A percentile compares a stretch with the other conserved stretches of the same genome.
Evolutionary conservation across 1,140 invertebrate species (phyloP).

Genomic region (Drosophila mayri): DNA sequence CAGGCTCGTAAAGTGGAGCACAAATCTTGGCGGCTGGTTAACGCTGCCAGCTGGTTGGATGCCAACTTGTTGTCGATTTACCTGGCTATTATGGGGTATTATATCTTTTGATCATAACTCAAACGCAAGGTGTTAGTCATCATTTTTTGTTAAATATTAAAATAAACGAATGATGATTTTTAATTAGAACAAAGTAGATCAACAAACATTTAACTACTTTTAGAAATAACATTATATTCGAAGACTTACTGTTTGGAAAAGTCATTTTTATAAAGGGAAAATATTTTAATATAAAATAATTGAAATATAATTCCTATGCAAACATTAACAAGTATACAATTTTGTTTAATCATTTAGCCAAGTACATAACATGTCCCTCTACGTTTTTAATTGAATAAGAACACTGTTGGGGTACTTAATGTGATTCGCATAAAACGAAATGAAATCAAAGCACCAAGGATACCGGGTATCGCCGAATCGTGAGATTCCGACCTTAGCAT

Average conservation of each 20-base stretch:
- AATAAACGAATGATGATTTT: neutral
- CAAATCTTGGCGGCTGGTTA: conserved; percentile 32
- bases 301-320: neutral
- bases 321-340: neutral
- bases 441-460: conserved; percentile 26
- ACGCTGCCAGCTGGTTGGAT: conserved; percentile 26
- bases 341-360: neutral
- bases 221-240: too few species aligned
- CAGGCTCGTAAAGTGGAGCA: conserved; percentile 14
- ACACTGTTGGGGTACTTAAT: conserved; percentile 8
- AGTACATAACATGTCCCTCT: neutral
- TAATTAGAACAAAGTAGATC: neutral
- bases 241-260: too few species aligned
- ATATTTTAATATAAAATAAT: neutral
- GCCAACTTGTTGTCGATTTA: conserved; percentile 21
- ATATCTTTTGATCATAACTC: too few species aligned
- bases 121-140: too few species aligned
- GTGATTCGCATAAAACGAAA: conserved; percentile 6
- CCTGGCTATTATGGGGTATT: neutral
- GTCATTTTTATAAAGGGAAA: too few species aligned
- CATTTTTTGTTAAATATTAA: neutral
- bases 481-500: conserved; percentile 9
- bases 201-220: neutral
- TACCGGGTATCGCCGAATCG: conserved; percentile 30
- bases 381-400: conserved; percentile 29